A percentile compares a stretch with the other conserved stretches of the same genome.
These are phyloP conservation scores for Anguilla megastoma DNA, from an alignment of 2,797 vertebrate species.

Conservation along the genomic window DNA sequence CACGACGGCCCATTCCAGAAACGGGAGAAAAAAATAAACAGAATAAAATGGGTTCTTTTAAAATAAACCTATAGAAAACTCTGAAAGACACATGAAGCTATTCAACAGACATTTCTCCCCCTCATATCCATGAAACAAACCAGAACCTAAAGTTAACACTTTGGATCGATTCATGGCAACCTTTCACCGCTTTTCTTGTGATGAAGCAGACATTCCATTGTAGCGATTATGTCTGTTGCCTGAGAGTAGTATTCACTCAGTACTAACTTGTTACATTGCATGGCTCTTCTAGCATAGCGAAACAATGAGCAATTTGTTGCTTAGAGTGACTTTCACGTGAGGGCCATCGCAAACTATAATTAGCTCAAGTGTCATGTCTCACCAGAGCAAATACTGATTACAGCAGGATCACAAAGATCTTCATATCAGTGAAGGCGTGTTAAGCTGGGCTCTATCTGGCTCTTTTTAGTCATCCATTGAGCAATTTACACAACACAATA, in stretches of 20 bases:
- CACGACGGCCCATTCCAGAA: background rate
- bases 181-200: background rate
- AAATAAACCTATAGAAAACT: background rate
- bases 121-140: background rate
- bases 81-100: background rate
- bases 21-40: too few species aligned
- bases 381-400: conserved; percentile 5
- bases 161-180: background rate
- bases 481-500: background rate
- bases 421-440: conserved; percentile 9
- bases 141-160: background rate
- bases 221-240: background rate
- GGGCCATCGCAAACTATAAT: background rate
- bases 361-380: background rate
- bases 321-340: background rate
- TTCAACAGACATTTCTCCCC: background rate
- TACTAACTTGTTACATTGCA: background rate
- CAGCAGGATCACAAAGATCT: background rate
- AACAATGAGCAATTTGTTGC: background rate
- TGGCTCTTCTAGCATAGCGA: background rate
- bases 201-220: background rate
- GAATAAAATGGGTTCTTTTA: too few species aligned
- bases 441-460: background rate
- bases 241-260: background rate
- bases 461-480: background rate